phyloP scores from a whole-genome alignment of 1,140 invertebrate genomes.

The Leptinotarsa undecemlineata region DNA sequence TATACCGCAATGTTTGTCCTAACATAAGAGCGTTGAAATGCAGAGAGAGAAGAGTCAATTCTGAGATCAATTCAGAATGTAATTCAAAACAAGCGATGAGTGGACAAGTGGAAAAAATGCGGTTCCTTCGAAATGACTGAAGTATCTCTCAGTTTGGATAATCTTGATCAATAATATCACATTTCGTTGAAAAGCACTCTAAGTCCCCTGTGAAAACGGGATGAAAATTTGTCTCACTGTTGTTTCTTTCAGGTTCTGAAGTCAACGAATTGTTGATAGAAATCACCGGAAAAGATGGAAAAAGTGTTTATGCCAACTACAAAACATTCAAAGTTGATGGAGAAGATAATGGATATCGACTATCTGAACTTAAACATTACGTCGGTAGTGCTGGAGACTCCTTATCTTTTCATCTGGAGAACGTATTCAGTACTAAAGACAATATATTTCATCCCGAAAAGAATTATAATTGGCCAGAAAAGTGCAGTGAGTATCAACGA shows the following conservation, averaged over 20 bases:
- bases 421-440: constrained; percentile 73
- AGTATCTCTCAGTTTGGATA: no score
- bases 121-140: no score
- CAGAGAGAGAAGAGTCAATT: no score
- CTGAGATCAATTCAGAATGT: no score
- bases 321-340: constrained; percentile 66
- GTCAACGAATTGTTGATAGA: constrained; percentile 61
- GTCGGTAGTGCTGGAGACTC: constrained; percentile 69
- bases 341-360: constrained; percentile 66
- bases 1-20: no score
- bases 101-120: no score
- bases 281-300: constrained; percentile 63
- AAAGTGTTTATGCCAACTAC: constrained; percentile 63
- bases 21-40: no score
- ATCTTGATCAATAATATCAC: no score
- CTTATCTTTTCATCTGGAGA: constrained; percentile 70
- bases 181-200: neutral
- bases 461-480: no score
- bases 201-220: neutral
- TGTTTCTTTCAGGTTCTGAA: constrained; percentile 11
- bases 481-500: no score
- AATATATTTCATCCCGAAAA: constrained; percentile 6
- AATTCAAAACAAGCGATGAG: no score
- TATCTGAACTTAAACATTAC: constrained; percentile 65
- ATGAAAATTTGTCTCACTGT: neutral